Percentiles rank a stretch among this genome's conserved stretches.
Conservation (phyloP, 2,888 invertebrate species). For the Oscheius sp. region DNA sequence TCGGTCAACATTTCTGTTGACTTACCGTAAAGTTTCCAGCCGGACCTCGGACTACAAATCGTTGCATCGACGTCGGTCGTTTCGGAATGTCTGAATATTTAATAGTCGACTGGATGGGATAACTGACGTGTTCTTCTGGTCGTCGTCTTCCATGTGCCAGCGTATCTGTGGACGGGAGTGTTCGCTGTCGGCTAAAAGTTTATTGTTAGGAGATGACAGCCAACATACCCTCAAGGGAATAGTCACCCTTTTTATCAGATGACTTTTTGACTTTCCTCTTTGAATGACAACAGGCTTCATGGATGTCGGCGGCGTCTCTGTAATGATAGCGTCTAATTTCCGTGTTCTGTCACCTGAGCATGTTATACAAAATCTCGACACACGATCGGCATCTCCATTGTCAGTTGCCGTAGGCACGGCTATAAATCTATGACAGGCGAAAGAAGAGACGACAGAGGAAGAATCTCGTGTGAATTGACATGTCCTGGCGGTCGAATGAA, state of each 20-base stretch:
- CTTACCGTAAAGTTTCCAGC: slow-evolving; percentile 21
- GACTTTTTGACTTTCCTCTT: background rate
- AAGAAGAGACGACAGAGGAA: background rate
- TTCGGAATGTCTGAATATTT: slow-evolving; percentile 3
- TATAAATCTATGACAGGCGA: slow-evolving; percentile 21
- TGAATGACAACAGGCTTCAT: background rate
- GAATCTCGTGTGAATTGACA: slow-evolving; percentile 27
- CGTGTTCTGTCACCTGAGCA: slow-evolving; percentile 1
- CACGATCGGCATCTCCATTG: slow-evolving; percentile 25
- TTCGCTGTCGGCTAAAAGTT: background rate
- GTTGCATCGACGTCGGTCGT: slow-evolving; percentile 14
- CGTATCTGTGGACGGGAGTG: background rate
- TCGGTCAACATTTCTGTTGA: background rate
- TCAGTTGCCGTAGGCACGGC: slow-evolving; percentile 18
- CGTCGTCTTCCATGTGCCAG: slow-evolving; percentile 7
- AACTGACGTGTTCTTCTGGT: background rate
- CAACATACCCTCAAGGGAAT: slow-evolving; percentile 16
- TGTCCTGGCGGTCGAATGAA: background rate
- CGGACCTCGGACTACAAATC: slow-evolving; percentile 10
- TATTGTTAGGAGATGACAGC: background rate
- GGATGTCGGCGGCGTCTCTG: background rate
- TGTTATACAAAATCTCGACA: slow-evolving; percentile 22
- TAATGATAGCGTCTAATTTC: background rate
- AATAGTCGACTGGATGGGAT: background rate
- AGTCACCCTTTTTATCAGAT: background rate